Evolutionary conservation across 1,140 invertebrate genomes (phyloP), one percentile per base, ranked within the genome.

Genomic region (Drosophila carrolli): DNA sequence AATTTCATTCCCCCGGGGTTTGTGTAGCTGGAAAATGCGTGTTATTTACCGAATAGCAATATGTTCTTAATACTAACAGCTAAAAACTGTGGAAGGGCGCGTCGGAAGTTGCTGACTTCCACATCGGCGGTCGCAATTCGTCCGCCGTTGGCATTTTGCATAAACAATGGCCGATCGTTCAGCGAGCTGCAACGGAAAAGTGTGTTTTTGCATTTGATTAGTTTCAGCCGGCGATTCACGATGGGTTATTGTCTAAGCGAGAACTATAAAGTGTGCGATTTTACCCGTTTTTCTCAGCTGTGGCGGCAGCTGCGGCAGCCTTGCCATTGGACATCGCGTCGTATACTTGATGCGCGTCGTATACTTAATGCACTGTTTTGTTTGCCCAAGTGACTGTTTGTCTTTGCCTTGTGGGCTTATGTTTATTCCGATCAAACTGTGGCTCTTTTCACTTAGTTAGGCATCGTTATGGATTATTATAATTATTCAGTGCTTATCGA

Each of bases 31-130:
- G n/a, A 41, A 5, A 46, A 35, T 60, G 29, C 55, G 53, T 70
- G 57, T 85, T 86, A 91, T 81, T 92, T 92, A 92, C 91, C 94
- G 51, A 95, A 83, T 51, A 95, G 92, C 29, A 95, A 91, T 67
- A 95, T 91, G 92, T 95, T 95, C 89, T 95, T 95, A 32, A 95
- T 94, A 63, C 93, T 93, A 47, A 95, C 95, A 19, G 95, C 95
- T 63, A 94, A 89, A 77, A 94, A 93, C 92, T 95, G 95, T 50
- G 95, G 94, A 46, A 94, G 62, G 7, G 94, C 93, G 63, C 93
- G 91, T 44, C 93, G 92, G 61, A 94, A 85, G 78, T 93, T 93
- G 53, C 85, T 89, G 19, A 92, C 80, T 81, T 92, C 89, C 61
- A 91, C 84, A 55, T 89, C 73, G n/a, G 27, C 48, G 6, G 67